Evolutionary conservation across 2,113 vertebrate genomes (phyloP).

Genomic region (Zosterops borbonicus): DNA sequence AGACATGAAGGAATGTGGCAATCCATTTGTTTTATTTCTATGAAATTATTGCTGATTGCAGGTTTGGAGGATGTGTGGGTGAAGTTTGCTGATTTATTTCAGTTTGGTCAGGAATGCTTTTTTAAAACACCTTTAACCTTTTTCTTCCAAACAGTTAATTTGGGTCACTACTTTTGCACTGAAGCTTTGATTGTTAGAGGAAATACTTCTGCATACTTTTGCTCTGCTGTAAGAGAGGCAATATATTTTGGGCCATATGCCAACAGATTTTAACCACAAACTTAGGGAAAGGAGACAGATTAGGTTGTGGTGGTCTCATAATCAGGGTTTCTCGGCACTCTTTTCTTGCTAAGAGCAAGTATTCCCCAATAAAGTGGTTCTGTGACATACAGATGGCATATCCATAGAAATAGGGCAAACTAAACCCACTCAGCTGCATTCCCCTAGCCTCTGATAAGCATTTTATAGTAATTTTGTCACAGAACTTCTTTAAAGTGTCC

Average conservation of each 20-base stretch:
- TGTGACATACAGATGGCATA: background rate
- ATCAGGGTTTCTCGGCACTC: constrained; percentile 39
- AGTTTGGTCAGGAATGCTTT: constrained; percentile 60
- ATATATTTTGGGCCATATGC: constrained; percentile 53
- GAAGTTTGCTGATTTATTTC: constrained; percentile 61
- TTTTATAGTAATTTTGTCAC: background rate
- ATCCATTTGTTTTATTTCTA: constrained; percentile 71
- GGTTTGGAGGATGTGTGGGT: constrained; percentile 48
- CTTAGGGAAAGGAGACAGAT: constrained; percentile 48
- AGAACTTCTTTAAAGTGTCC: background rate
- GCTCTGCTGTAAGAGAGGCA: constrained; percentile 62
- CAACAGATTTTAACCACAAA: constrained; percentile 64
- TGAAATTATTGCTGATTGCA: constrained; percentile 70
- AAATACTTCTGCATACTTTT: constrained; percentile 68
- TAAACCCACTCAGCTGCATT: background rate
- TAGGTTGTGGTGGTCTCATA: constrained; percentile 55
- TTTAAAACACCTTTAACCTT: constrained; percentile 67
- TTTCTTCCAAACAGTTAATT: constrained; percentile 55
- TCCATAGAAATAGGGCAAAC: background rate
- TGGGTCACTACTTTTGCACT: constrained; percentile 57
- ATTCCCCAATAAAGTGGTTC: constrained; percentile 7
- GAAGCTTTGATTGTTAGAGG: constrained; percentile 59
- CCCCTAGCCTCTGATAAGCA: background rate
- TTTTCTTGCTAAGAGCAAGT: constrained; percentile 18
- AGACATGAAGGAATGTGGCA: constrained; percentile 67